Base-by-base conservation (phyloP, 2,888 invertebrate genomes). In the Eupithecia vulgata region DNA sequence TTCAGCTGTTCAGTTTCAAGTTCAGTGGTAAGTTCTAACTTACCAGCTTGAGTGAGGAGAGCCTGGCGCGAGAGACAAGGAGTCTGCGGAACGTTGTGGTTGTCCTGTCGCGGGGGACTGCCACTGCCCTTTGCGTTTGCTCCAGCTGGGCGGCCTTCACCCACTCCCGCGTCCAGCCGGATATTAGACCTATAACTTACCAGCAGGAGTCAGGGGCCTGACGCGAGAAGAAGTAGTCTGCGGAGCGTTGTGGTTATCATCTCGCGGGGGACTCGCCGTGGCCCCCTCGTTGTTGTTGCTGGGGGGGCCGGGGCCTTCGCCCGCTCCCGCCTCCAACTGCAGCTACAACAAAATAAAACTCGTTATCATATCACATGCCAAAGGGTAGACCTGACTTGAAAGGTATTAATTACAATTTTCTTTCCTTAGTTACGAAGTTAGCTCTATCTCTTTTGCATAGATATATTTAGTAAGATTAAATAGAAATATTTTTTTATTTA, bases 121-220 rank as follows among this genome's bases (percentile, higher is more conserved):
- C 30, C 30, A 30, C 30, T 1, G 30, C 30, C 30, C 30, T 30
- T 4, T 30, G n/a, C 30, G 30, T 30, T 30, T 30, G 30, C 30
- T 30, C 30, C 30, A 4, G 30, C 30, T 4, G 2, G 30, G 30
- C 30, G 37, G 37, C 37, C 37, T 7, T 37, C 37, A 8, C 7
- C 48, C 13, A 12, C 48, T 48, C 48, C n/a, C 15, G 13, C 48
- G 5, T 17, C 7, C 52, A 52, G 21, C 52, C 17, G 61, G 15
- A 61, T 34, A 61, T 17, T 61, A 61, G 3, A 21, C 3, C 25
- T 15, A 13, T 15, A 30, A 59, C 34, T 61, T 82, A 96, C 96
- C 96, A 83, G 95, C 92, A 40, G 96, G 95, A 7, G 95, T 95
- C 81, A 96, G 92, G 1, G 95, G 95, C 66, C 95, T 89, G 68